These are phyloP conservation scores for Piezodorus guildinii DNA, from an alignment of 1,140 invertebrate genomes.

Conservation along the genomic window DNA sequence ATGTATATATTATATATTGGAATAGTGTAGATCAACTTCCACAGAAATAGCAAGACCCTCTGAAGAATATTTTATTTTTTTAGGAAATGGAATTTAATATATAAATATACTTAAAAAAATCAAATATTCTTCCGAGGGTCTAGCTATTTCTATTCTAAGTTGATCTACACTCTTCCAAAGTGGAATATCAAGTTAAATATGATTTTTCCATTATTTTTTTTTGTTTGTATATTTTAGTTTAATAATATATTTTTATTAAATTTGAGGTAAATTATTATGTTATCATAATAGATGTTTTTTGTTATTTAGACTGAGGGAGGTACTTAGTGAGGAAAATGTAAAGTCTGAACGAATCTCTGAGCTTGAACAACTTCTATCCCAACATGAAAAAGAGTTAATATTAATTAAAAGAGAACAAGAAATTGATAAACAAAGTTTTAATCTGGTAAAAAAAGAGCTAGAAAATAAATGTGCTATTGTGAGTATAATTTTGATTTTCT, in stretches of 20 bases:
- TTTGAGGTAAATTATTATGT: not conserved
- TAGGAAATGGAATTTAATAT: too few species aligned
- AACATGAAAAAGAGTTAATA: conserved; percentile 21
- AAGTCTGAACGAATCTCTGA: not conserved
- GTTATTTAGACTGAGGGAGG: not conserved
- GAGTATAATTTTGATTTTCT: conserved; percentile 1
- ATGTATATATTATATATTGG: too few species aligned
- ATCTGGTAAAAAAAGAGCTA: conserved; percentile 21
- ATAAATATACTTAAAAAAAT: too few species aligned
- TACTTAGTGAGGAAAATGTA: not conserved
- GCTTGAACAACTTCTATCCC: conserved; percentile 16
- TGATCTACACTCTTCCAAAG: too few species aligned
- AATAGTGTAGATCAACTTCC: too few species aligned
- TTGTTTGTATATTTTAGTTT: not conserved
- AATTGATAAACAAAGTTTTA: conserved; percentile 19
- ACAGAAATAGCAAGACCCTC: too few species aligned
- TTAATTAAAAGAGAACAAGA: conserved; percentile 26
- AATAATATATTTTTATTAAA: not conserved
- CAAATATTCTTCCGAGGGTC: too few species aligned
- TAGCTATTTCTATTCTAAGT: too few species aligned
- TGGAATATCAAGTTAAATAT: not conserved
- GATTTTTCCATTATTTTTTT: not conserved
- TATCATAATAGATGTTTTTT: not conserved
- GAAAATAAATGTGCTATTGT: conserved; percentile 18
- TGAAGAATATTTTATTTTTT: too few species aligned